Evolutionary conservation across 23 tunicate species (phyloP), one percentile per base, ranked within the genome.

Genomic region (Trididemnum clinides): DNA sequence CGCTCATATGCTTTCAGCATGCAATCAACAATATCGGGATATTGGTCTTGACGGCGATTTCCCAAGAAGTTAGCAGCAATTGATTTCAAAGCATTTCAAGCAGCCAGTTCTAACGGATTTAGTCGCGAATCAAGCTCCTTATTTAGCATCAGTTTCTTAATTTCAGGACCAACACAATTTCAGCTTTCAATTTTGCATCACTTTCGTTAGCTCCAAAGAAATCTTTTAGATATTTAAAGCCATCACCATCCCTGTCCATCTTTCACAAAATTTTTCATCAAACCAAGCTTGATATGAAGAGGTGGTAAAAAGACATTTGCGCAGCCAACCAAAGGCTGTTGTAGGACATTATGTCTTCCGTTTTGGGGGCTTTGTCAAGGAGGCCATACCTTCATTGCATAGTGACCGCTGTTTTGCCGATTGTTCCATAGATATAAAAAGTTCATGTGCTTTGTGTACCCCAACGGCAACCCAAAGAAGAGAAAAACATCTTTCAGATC

Each of bases 401-500:
- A 39, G 64, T 44, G 69, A 77, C 31, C 44, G 82, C 82, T 44
- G n/a, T n/a, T n/a, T n/a, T n/a, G n/a, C n/a, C n/a, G n/a, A n/a
- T n/a, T n/a, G n/a, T n/a, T n/a, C n/a, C n/a, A n/a, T n/a, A n/a
- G n/a, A n/a, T n/a, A n/a, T n/a, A n/a, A n/a, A n/a, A n/a, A n/a
- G n/a, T n/a, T 39, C 82, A 77, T 77, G 30, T 77, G 64, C 82
- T 77, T 77, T 77, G 82, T 77, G 31, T 77, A 77, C 21, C 77
- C 77, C 38, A 71, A 71, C 77, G 5, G 77, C 82, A 77, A 77
- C 31, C 64, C 64, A 10, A 77, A 44, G 82, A 77, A 69, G 31
- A 77, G 69, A 77, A 29, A 77, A 22, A 77, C 31, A 21, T 39
- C 82, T 77, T 77, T 77, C 44, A 77, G 0, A 77, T 77, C 64